phyloP scores from a whole-genome alignment of 2,113 vertebrate species.

The Antechinus stuartii region DNA sequence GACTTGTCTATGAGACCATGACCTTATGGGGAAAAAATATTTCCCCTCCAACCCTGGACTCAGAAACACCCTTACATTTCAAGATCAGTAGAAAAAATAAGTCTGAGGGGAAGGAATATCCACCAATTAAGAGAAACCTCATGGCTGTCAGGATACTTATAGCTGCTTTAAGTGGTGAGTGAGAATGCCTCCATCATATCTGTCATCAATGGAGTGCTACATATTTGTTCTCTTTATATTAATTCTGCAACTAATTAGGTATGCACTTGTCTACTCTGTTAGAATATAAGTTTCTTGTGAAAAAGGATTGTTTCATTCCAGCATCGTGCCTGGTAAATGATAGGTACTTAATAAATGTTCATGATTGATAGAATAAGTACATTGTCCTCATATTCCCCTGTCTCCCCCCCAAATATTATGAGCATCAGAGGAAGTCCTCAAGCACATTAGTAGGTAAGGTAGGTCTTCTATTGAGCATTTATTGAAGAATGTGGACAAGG shows the following conservation, averaged over 20 bases:
- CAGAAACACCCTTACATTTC: no score
- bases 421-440: neutral
- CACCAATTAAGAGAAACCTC: no score
- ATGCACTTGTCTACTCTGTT: neutral
- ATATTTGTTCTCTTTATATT: neutral
- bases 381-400: neutral
- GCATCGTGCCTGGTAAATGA: neutral
- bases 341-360: neutral
- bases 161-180: no score
- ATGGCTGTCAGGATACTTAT: no score
- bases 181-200: no score
- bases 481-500: neutral
- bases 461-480: neutral
- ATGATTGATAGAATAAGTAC: neutral
- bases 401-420: neutral
- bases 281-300: neutral
- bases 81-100: no score
- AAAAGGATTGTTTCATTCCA: neutral
- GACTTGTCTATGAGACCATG: no score
- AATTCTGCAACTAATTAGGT: neutral
- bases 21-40: no score
- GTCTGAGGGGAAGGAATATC: no score
- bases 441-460: neutral
- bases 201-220: no score
- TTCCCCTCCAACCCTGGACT: no score